Percentiles rank a stretch among this genome's conserved stretches.
Conservation (phyloP, 2,797 vertebrate species). For the Protonibea diacanthus region DNA sequence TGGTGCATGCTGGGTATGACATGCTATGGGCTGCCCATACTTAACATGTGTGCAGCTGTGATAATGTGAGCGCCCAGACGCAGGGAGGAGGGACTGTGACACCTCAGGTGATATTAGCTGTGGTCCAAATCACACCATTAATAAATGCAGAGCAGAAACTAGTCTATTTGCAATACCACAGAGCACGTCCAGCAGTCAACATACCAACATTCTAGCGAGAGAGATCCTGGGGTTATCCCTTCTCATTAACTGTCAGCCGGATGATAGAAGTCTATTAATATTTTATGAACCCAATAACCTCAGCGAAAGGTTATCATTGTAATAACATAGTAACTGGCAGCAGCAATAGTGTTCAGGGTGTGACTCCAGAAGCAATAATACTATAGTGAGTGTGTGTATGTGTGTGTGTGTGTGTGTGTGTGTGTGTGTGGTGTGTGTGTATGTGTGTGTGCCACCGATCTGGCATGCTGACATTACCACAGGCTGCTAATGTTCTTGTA, state of each 20-base stretch:
- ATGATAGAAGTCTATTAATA: slow-evolving; percentile 30
- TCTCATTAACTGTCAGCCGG: slow-evolving; percentile 25
- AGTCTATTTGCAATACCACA: background rate
- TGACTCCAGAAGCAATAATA: slow-evolving; percentile 46
- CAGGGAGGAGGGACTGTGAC: background rate
- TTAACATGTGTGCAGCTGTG: slow-evolving; percentile 49
- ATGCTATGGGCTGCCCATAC: slow-evolving; percentile 11
- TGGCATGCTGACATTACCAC: slow-evolving; percentile 40
- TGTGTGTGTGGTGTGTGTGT: background rate
- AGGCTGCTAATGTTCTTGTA: slow-evolving; percentile 22
- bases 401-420: slow-evolving; percentile 4
- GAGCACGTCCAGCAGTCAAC: background rate
- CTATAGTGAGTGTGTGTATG: background rate
- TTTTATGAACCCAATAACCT: slow-evolving; percentile 21
- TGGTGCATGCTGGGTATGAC: background rate
- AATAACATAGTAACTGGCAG: slow-evolving; percentile 43
- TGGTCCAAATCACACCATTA: slow-evolving; percentile 18
- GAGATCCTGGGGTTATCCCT: slow-evolving; percentile 24
- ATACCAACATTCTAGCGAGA: background rate
- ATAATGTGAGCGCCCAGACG: slow-evolving; percentile 22
- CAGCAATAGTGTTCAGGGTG: slow-evolving; percentile 45
- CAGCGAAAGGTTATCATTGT: slow-evolving; percentile 52
- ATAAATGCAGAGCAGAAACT: slow-evolving; percentile 8
- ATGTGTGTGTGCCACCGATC: slow-evolving; percentile 11
- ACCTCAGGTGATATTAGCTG: slow-evolving; percentile 18